Evolutionary conservation across 2,113 vertebrate genomes (phyloP).

Genomic region (Plecturocebus donacophilus): DNA sequence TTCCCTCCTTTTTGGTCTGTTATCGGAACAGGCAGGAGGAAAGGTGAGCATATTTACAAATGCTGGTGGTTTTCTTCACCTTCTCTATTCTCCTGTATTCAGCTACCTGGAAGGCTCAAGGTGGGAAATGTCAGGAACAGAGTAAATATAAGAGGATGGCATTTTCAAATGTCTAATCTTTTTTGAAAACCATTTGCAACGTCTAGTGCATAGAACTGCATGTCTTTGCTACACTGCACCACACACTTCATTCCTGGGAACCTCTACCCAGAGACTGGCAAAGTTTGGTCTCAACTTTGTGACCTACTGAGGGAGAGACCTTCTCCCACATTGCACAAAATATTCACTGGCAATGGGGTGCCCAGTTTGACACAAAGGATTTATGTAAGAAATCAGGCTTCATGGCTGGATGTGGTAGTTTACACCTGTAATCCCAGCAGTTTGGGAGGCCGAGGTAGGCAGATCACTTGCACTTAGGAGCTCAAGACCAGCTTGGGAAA

Average conservation of each 20-base stretch:
- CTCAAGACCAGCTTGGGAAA: too few relatives aligned
- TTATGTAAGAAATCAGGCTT: not conserved
- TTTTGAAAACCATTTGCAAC: not conserved
- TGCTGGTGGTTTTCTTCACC: not conserved
- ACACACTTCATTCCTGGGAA: not conserved
- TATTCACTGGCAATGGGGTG: too few relatives aligned
- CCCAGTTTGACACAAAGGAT: not conserved
- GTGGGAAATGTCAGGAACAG: not conserved
- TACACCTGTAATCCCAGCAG: too few relatives aligned
- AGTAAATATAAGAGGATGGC: not conserved
- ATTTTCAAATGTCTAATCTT: not conserved
- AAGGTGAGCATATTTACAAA: not conserved
- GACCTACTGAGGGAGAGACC: not conserved
- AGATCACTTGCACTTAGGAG: too few relatives aligned
- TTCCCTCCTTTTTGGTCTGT: not conserved
- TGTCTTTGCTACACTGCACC: fast-evolving
- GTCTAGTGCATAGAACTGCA: too few relatives aligned
- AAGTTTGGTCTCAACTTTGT: not conserved
- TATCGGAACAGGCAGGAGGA: fast-evolving
- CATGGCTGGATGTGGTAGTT: too few relatives aligned
- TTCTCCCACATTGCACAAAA: not conserved
- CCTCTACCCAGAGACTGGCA: not conserved
- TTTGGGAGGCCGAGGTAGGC: too few relatives aligned
- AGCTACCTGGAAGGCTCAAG: not conserved
- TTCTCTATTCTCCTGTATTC: not conserved